phyloP scores from a whole-genome alignment of 2,113 vertebrate genomes.

The Mesembrinibis cayennensis region DNA sequence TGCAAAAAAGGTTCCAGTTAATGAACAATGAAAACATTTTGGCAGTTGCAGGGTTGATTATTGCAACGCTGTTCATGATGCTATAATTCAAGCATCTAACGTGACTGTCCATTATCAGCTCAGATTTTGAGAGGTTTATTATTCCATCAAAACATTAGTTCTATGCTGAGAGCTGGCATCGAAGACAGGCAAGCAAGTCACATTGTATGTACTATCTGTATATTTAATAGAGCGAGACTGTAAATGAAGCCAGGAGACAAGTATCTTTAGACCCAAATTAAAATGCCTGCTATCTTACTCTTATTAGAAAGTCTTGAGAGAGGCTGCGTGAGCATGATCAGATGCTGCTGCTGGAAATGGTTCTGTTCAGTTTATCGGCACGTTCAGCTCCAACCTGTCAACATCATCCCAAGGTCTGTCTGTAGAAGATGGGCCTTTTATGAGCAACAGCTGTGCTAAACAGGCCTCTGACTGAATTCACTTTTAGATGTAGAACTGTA shows the following conservation, averaged over 20 bases:
- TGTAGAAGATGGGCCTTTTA: background rate
- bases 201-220: background rate
- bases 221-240: background rate
- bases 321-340: background rate
- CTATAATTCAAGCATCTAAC: slow-evolving; percentile 36
- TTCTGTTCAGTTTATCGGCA: background rate
- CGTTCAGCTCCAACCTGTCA: background rate
- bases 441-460: background rate
- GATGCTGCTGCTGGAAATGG: background rate
- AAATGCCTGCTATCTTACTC: background rate
- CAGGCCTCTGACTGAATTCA: background rate
- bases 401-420: background rate
- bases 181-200: background rate
- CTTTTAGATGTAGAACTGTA: background rate
- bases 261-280: background rate
- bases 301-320: background rate
- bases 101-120: slow-evolving; percentile 65
- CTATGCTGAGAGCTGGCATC: background rate
- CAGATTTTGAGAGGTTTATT: slow-evolving; percentile 63
- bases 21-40: slow-evolving; percentile 64
- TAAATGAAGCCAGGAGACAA: background rate
- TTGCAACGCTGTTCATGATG: slow-evolving; percentile 24
- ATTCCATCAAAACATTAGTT: slow-evolving; percentile 50
- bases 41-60: slow-evolving; percentile 26
- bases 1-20: slow-evolving; percentile 67